Evolutionary conservation across 2,888 invertebrate genomes (phyloP), one percentile per base, ranked within the genome.

Genomic region (Graphium colonna): DNA sequence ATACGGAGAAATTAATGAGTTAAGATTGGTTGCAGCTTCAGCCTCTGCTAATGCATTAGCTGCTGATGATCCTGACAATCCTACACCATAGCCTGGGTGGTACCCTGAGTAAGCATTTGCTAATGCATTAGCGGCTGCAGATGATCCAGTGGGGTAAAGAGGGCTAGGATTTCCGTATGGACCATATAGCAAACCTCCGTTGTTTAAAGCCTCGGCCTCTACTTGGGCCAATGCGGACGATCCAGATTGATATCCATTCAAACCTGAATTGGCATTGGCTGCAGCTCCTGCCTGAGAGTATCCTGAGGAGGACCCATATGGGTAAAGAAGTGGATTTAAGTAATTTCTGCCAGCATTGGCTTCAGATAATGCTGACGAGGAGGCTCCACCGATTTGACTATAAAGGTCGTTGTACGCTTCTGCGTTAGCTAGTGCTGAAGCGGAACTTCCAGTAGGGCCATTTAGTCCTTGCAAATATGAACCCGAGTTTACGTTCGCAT

Each of bases 31-130:
- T 4, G 18, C 4, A 13, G 46, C 46, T 3, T 46, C 36, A 17
- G 46, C 17, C n/a, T 43, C 8, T 31, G 51, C 55, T 38, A n/a
- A n/a, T n/a, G n/a, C n/a, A n/a, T n/a, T 1, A n/a, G 54, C 50
- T 17, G 38, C 26, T 1, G 47, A 18, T n/a, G 41, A 26, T 16
- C 42, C 41, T 43, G 21, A 7, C 28, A 28, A 28, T 28, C 28
- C 28, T 7, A 28, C 5, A 10, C 33, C 33, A 33, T 7, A 33
- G 10, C n/a, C 10, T 40, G 39, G 33, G 16, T 49, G 39, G 33
- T 50, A 50, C 8, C 44, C 49, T 3, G 46, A n/a, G n/a, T n/a
- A 44, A 16, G 36, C 45, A 46, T 48, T 33, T n/a, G 52, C 33
- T 1, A 9, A 21, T 4, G 26, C 43, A 31, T 55, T 26, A 38